phyloP scores from a whole-genome alignment of 2,888 invertebrate species.

The Macaria liturata region DNA sequence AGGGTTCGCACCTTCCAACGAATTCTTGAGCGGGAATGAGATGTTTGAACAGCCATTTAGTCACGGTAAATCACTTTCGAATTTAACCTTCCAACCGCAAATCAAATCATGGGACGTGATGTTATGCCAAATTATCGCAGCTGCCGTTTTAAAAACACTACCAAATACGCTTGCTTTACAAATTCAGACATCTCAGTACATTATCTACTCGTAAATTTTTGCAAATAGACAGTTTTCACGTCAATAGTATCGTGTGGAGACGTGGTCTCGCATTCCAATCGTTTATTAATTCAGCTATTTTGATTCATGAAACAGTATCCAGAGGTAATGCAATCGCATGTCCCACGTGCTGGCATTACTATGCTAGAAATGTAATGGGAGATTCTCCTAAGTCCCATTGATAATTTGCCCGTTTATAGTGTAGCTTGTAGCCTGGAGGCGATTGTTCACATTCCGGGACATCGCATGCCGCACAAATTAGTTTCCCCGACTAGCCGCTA shows the following conservation, averaged over 20 bases:
- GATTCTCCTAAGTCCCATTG: slow-evolving; percentile 17
- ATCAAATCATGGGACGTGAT: slow-evolving; percentile 11
- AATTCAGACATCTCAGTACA: slow-evolving; percentile 8
- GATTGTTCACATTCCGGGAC: slow-evolving; percentile 50
- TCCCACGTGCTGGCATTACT: slow-evolving; percentile 15
- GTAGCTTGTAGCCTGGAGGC: slow-evolving; percentile 30
- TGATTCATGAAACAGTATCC: slow-evolving; percentile 15
- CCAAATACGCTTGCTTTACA: not conserved
- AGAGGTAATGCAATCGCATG: slow-evolving; percentile 16
- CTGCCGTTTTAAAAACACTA: not conserved
- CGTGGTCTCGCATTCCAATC: slow-evolving; percentile 19
- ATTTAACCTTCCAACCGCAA: not conserved
- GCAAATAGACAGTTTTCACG: slow-evolving; percentile 11
- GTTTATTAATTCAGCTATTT: slow-evolving; percentile 23
- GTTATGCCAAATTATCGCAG: slow-evolving; percentile 9
- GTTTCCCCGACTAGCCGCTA: slow-evolving; percentile 50
- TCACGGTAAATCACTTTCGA: slow-evolving; percentile 9
- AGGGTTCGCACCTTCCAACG: slow-evolving; percentile 36
- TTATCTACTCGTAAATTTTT: slow-evolving; percentile 1
- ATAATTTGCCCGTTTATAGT: slow-evolving; percentile 21
- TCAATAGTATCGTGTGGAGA: slow-evolving; percentile 6
- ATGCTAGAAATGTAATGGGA: slow-evolving; percentile 24
- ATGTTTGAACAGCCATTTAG: slow-evolving; percentile 50
- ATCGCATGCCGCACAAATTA: slow-evolving; percentile 62
- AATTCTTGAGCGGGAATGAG: slow-evolving; percentile 20